These are phyloP conservation scores for Gobionotothen gibberifrons DNA, from an alignment of 2,797 vertebrate genomes.

Conservation along the genomic window DNA sequence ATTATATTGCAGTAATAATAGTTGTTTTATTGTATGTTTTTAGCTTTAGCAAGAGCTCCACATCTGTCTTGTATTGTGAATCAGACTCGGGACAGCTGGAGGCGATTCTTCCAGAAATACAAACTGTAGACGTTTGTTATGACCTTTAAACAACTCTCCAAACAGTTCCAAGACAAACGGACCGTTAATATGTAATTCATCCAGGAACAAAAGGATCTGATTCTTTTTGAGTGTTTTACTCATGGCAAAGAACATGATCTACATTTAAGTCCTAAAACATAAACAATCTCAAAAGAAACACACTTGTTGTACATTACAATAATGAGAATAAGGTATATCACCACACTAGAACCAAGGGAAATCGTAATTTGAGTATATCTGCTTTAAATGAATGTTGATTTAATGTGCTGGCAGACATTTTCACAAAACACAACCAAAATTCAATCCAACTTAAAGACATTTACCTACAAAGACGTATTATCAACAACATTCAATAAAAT, in stretches of 20 bases:
- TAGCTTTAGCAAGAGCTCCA: conserved; percentile 5
- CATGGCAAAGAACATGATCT: not conserved
- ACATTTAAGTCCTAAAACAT: not conserved
- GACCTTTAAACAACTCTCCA: not conserved
- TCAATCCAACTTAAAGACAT: not conserved
- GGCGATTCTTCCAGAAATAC: conserved; percentile 11
- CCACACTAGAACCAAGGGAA: not conserved
- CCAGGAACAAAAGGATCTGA: not conserved
- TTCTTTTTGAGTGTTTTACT: not conserved
- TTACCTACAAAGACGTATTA: conserved; percentile 12
- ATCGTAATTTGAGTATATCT: not conserved
- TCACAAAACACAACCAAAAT: not conserved
- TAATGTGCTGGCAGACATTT: not conserved
- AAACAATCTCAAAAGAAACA: not conserved
- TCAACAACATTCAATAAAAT: not conserved
- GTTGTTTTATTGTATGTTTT: not conserved
- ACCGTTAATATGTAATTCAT: not conserved
- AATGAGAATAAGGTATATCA: not conserved
- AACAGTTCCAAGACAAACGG: not conserved
- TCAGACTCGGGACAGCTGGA: not conserved
- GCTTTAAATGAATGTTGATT: not conserved
- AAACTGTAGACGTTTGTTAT: conserved; percentile 14
- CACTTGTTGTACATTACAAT: not conserved
- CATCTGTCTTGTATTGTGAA: conserved; percentile 1
- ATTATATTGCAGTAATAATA: not conserved